These are phyloP conservation scores for Eupithecia vulgata DNA, from an alignment of 2,888 invertebrate genomes.

Conservation along the genomic window DNA sequence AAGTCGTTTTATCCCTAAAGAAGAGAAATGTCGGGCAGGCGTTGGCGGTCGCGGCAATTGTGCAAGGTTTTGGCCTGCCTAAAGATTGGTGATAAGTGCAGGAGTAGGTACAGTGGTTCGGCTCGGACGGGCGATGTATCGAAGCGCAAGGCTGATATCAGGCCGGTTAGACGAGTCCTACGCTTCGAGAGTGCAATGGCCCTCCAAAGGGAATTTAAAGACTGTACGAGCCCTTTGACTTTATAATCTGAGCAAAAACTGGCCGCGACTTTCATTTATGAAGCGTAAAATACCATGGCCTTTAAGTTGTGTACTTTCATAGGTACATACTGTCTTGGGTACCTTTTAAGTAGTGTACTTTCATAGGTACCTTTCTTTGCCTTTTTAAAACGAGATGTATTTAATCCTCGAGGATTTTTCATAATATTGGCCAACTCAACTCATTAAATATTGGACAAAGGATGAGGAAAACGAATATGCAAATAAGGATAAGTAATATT, in stretches of 20 bases:
- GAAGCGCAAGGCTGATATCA: constrained; percentile 78
- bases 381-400: background rate
- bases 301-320: background rate
- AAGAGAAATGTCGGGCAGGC: background rate
- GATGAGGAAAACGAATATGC: constrained; percentile 46
- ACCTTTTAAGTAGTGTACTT: background rate
- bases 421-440: constrained; percentile 28
- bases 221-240: constrained; percentile 75
- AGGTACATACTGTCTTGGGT: background rate
- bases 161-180: constrained; percentile 82
- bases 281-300: background rate
- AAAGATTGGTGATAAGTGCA: constrained; percentile 73
- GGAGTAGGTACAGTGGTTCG: constrained; percentile 63
- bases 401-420: background rate
- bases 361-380: background rate
- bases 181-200: constrained; percentile 79
- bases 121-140: constrained; percentile 71
- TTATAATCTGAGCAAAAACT: constrained; percentile 51
- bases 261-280: constrained; percentile 22
- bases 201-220: constrained; percentile 81
- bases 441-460: constrained; percentile 41
- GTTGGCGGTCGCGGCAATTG: background rate
- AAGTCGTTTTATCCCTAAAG: background rate
- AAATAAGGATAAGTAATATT: constrained; percentile 35
- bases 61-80: constrained; percentile 57